Evolutionary conservation across 1,140 invertebrate genomes (phyloP).

Genomic region (Colletes latitarsis): DNA sequence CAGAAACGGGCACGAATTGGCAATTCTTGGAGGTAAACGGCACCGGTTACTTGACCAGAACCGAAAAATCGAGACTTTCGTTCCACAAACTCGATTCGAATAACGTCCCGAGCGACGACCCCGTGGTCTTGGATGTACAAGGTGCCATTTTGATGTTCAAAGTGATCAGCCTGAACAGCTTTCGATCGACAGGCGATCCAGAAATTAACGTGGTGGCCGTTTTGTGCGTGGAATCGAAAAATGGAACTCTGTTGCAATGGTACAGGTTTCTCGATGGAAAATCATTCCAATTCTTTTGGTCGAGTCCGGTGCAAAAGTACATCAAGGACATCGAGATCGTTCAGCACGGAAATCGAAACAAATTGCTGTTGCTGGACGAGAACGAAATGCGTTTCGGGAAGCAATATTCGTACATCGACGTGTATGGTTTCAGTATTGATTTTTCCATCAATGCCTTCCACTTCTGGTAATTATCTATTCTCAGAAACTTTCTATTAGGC

Average conservation of each 20-base stretch:
- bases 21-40: conserved; percentile 47
- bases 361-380: conserved; percentile 61
- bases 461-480: conserved; percentile 40
- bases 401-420: conserved; percentile 47
- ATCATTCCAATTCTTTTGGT: conserved; percentile 37
- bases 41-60: conserved; percentile 49
- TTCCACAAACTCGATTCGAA: conserved; percentile 50
- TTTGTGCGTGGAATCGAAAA: conserved; percentile 55
- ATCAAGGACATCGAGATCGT: conserved; percentile 57
- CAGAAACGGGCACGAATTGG: conserved; percentile 40
- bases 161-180: conserved; percentile 28
- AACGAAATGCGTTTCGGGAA: neutral
- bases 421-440: conserved; percentile 61
- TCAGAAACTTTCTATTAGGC: too few species aligned
- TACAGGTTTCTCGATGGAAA: conserved; percentile 45
- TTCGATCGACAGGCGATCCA: neutral
- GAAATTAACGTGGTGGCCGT: conserved; percentile 38
- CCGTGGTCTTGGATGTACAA: neutral
- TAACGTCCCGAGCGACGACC: neutral
- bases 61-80: conserved; percentile 10
- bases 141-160: conserved; percentile 57
- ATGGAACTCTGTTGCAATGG: conserved; percentile 57
- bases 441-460: conserved; percentile 10
- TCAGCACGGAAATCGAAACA: conserved; percentile 32
- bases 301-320: conserved; percentile 40